Conservation (phyloP, 92 coral and sea anemone species). For the Umimayanthus chanpuru region DNA sequence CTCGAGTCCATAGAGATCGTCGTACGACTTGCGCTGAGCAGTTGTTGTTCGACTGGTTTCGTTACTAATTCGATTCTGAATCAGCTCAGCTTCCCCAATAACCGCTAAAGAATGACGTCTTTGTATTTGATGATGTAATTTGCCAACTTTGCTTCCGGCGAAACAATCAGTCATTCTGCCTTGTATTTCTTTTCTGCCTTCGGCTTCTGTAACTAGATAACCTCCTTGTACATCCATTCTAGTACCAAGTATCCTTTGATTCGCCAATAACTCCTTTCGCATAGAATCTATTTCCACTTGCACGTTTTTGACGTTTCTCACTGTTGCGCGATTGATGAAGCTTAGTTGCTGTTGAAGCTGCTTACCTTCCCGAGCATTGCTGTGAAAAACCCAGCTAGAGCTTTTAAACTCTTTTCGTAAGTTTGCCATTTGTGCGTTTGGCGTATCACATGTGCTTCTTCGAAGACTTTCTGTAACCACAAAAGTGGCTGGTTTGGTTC, state of each 20-base stretch:
- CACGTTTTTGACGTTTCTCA: slow-evolving; percentile 1
- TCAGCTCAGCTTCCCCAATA: not conserved
- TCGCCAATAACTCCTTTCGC: slow-evolving; percentile 15
- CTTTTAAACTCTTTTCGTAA: not conserved
- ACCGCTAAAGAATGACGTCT: slow-evolving; percentile 17
- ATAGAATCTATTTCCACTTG: slow-evolving; percentile 8
- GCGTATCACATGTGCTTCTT: not conserved
- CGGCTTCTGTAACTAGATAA: not conserved
- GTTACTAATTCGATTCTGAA: not conserved
- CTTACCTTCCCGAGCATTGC: slow-evolving; percentile 10
- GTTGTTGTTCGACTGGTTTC: not conserved
- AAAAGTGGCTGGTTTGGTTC: not conserved
- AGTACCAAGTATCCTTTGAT: not conserved
- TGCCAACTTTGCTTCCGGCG: not conserved
- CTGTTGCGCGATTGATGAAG: not conserved
- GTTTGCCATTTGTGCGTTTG: not conserved
- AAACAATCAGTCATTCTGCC: not conserved
- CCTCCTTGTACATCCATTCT: not conserved
- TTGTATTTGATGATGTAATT: not conserved
- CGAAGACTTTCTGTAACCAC: not conserved
- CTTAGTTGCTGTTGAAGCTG: slow-evolving; percentile 2
- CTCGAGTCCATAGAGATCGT: not conserved
- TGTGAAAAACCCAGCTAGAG: not conserved
- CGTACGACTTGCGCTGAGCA: not conserved
- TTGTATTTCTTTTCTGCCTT: not conserved